phyloP scores from a whole-genome alignment of 2,113 vertebrate genomes.

The Pungitius pungitius region DNA sequence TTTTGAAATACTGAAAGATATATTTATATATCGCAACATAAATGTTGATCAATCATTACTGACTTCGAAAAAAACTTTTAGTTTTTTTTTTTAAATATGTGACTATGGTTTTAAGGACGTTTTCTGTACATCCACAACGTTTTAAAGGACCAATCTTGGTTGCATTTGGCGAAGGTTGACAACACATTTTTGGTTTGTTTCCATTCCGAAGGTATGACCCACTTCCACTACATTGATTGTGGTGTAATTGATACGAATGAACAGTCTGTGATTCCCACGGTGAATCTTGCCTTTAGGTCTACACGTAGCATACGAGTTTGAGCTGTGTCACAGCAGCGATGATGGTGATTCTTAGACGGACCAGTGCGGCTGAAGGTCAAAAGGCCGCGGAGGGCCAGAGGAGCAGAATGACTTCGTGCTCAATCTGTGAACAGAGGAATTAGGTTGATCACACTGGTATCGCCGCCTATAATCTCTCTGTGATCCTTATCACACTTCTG shows the following conservation, averaged over 20 bases:
- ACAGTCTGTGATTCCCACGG: background rate
- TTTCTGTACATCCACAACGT: background rate
- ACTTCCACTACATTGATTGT: too few relatives aligned
- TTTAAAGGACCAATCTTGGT: background rate
- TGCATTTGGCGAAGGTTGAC: background rate
- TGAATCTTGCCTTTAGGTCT: background rate
- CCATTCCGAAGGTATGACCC: too few relatives aligned
- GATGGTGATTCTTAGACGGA: background rate
- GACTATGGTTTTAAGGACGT: too few relatives aligned
- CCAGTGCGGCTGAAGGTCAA: conserved; percentile 47
- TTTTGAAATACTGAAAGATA: background rate
- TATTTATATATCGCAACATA: too few relatives aligned
- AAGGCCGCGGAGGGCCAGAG: conserved; percentile 35
- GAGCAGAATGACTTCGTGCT: conserved; percentile 34
- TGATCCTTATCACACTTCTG: conserved; percentile 58
- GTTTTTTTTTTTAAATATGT: too few relatives aligned
- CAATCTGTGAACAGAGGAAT: conserved; percentile 64
- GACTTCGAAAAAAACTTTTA: too few relatives aligned
- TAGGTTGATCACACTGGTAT: conserved; percentile 62
- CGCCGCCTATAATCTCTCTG: conserved; percentile 65
- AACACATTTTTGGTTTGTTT: background rate
- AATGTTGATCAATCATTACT: background rate
- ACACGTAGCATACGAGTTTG: background rate
- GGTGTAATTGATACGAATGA: background rate
- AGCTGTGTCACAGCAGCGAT: background rate